Evolutionary conservation across 1,140 invertebrate species (phyloP).

Genomic region (Probaryconus sp.): DNA sequence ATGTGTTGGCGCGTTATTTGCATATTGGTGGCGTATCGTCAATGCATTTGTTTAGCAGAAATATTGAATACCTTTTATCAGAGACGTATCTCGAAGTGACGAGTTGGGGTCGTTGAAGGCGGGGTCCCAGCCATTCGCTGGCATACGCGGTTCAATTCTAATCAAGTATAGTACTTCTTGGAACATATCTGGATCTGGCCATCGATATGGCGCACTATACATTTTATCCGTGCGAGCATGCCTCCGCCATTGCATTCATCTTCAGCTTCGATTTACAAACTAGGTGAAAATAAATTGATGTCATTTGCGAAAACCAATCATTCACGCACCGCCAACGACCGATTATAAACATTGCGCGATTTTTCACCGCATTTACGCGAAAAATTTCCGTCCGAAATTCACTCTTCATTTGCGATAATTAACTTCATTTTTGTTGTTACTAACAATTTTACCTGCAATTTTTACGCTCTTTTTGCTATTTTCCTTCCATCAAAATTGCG

Average conservation of each 20-base stretch:
- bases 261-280: constrained; percentile 40
- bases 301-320: constrained; percentile 45
- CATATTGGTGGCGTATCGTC: constrained; percentile 51
- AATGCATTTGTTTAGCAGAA: constrained; percentile 56
- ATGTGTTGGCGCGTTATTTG: constrained; percentile 53
- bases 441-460: constrained; percentile 22
- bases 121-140: constrained; percentile 69
- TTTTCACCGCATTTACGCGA: constrained; percentile 8
- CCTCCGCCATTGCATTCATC: constrained; percentile 32
- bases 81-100: constrained; percentile 57
- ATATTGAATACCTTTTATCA: constrained; percentile 62
- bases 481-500: no score
- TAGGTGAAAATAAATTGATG: constrained; percentile 56
- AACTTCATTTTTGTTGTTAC: constrained; percentile 1
- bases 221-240: constrained; percentile 61
- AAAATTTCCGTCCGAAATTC: constrained; percentile 7
- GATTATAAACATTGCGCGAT: constrained; percentile 12
- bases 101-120: constrained; percentile 62
- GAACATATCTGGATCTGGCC: constrained; percentile 71
- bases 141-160: constrained; percentile 68
- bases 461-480: background rate
- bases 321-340: constrained; percentile 2
- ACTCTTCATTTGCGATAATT: constrained; percentile 4
- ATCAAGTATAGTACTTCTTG: constrained; percentile 76
- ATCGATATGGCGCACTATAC: constrained; percentile 72